Base-by-base conservation (phyloP, 1,140 invertebrate genomes). In the Euura saliciscinereae region DNA sequence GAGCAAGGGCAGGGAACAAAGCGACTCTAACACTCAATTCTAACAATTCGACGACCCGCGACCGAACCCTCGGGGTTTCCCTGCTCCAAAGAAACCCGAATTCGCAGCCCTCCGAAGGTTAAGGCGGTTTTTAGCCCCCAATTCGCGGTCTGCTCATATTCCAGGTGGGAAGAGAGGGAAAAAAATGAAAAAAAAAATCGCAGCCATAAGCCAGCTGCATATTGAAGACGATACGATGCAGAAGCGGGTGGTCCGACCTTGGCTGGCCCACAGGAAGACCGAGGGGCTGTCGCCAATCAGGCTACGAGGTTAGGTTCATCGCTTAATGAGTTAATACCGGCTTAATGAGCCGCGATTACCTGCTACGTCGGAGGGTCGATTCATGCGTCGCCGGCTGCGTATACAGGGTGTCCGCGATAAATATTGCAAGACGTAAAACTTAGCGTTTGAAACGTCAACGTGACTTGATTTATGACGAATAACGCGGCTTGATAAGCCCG, bases 281-380 rank as follows among this genome's bases (percentile, higher is more conserved):
- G 72, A 72, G 71, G 71, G 76, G 73, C 75, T 80, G 78, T 76
- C 75, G 78, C 77, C 78, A 83, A 83, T 83, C 83, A 84, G 76
- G 76, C 75, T 77, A 77, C 75, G 79, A 82, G 74, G 28, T 74
- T 79, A 79, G 79, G 73, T 82, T 83, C 81, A 83, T 84, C 83
- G 79, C 81, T 83, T 83, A 84, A 84, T 83, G 80, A 83, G 80
- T 80, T 82, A 79, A 82, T 83, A 79, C 76, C 68, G 71, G 75
- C 73, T 76, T 82, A 82, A 82, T 80, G 83, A 84, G 77, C 77
- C 75, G 79, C 79, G 78, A 81, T 84, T 82, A 82, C 78, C 78
- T 75, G 77, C 73, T 72, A 77, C 76, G 75, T 59, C 66, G 69
- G 44, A 74, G 65, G 74, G 70, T 67, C 73, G 74, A 11, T 59